A percentile compares a stretch with the other conserved stretches of the same genome.
These are phyloP conservation scores for Nothoprocta pentlandii DNA, from an alignment of 2,113 vertebrate genomes.

Conservation along the genomic window DNA sequence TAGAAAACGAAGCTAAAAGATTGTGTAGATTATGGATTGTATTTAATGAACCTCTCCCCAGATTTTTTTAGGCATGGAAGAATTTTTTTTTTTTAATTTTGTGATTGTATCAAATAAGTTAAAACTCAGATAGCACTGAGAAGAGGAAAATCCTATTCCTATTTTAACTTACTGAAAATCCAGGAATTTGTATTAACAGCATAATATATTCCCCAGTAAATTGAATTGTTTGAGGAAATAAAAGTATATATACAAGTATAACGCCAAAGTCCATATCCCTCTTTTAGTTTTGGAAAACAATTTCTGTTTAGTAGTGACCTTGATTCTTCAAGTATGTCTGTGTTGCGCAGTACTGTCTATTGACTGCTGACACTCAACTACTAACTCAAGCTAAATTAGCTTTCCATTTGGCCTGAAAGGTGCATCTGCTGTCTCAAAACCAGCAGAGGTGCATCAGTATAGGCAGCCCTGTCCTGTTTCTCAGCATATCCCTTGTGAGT, in stretches of 20 bases:
- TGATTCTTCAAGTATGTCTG: neutral
- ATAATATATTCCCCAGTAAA: neutral
- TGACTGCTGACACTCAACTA: neutral
- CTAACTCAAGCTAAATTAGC: neutral
- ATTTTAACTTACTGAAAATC: conserved; percentile 22
- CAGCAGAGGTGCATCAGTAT: neutral
- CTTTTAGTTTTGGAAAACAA: neutral
- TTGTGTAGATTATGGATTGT: neutral
- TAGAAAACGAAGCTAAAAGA: neutral
- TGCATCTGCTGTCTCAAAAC: neutral
- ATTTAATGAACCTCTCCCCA: conserved; percentile 11
- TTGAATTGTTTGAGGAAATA: neutral
- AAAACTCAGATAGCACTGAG: neutral
- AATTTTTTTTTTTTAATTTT: neutral
- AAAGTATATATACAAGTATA: neutral
- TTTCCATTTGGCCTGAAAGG: neutral
- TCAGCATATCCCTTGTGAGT: neutral
- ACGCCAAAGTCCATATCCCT: neutral
- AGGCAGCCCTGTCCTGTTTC: neutral
- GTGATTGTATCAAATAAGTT: neutral
- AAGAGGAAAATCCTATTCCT: neutral
- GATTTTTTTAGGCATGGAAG: neutral
- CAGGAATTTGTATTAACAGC: neutral
- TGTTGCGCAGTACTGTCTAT: neutral
- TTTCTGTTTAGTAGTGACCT: neutral